phyloP scores from a whole-genome alignment of 2,113 vertebrate species.

The Cyanistes caeruleus region DNA sequence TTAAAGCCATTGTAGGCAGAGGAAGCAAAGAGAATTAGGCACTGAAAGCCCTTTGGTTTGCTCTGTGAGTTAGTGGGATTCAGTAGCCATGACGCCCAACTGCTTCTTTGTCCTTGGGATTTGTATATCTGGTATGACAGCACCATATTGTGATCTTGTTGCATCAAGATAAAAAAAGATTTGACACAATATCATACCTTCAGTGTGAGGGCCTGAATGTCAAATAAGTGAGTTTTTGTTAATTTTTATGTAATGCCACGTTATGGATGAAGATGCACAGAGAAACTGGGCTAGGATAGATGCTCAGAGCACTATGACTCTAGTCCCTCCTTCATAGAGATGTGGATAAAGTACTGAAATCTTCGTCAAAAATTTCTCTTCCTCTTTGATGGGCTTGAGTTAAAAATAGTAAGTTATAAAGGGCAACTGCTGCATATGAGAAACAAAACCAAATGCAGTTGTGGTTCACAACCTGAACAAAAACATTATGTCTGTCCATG shows the following conservation, averaged over 20 bases:
- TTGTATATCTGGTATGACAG: background rate
- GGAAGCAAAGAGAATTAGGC: background rate
- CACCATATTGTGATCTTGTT: background rate
- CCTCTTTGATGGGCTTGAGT: background rate
- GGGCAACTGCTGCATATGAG: background rate
- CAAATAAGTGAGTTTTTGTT: background rate
- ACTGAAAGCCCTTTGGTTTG: background rate
- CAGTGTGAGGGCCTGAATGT: background rate
- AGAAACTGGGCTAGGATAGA: background rate
- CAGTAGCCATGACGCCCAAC: background rate
- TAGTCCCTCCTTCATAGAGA: background rate
- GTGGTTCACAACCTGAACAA: slow-evolving; percentile 7
- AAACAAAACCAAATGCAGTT: background rate
- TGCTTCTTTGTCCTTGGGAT: background rate
- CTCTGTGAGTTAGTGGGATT: background rate
- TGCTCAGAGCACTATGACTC: background rate
- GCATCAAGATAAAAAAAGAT: background rate
- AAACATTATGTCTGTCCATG: slow-evolving; percentile 27
- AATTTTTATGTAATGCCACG: background rate
- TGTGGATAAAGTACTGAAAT: background rate
- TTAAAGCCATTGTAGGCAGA: background rate
- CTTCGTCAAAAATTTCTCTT: background rate
- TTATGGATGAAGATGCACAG: background rate
- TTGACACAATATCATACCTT: background rate
- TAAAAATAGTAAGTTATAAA: slow-evolving; percentile 27